Percentiles rank a stretch among this genome's conserved stretches.
These are phyloP conservation scores for Brachionus paranguensis DNA, from an alignment of 1,140 invertebrate genomes.

Conservation along the genomic window DNA sequence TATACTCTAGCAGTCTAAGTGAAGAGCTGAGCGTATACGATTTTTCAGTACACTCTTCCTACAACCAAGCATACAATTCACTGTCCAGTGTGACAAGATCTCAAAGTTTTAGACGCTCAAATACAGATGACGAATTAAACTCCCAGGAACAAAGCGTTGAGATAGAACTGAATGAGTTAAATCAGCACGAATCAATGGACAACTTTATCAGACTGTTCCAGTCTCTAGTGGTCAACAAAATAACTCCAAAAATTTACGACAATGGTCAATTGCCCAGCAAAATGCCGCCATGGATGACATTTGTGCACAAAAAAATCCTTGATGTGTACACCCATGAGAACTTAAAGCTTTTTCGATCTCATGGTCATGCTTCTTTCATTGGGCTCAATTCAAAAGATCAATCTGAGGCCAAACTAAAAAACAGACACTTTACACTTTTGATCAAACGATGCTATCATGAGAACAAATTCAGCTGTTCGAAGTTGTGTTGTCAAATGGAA, in stretches of 20 bases:
- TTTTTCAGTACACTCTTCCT: slow-evolving; percentile 40
- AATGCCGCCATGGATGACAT: slow-evolving; percentile 59
- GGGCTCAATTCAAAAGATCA: slow-evolving; percentile 53
- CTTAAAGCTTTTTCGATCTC: slow-evolving; percentile 60
- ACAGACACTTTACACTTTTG: slow-evolving; percentile 51
- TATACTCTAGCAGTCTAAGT: slow-evolving; percentile 55
- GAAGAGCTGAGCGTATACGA: slow-evolving; percentile 55
- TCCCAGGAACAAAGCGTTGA: slow-evolving; percentile 45
- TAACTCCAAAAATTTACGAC: slow-evolving; percentile 48
- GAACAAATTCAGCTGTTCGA: slow-evolving; percentile 58
- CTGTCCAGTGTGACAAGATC: background rate
- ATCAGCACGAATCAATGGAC: slow-evolving; percentile 67
- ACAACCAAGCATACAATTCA: background rate
- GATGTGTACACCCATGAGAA: slow-evolving; percentile 55
- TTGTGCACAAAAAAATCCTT: slow-evolving; percentile 56
- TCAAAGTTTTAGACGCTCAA: background rate
- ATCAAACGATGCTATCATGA: slow-evolving; percentile 54
- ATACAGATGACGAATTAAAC: background rate
- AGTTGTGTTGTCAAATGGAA: slow-evolving; percentile 58
- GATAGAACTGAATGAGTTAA: slow-evolving; percentile 62
- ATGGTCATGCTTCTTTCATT: slow-evolving; percentile 60
- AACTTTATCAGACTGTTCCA: slow-evolving; percentile 51
- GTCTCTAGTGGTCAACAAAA: slow-evolving; percentile 49
- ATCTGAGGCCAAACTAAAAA: slow-evolving; percentile 43
- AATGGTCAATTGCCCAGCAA: slow-evolving; percentile 37